Base-by-base conservation (phyloP, 2,888 invertebrate species). In the Drosophila birchii region DNA sequence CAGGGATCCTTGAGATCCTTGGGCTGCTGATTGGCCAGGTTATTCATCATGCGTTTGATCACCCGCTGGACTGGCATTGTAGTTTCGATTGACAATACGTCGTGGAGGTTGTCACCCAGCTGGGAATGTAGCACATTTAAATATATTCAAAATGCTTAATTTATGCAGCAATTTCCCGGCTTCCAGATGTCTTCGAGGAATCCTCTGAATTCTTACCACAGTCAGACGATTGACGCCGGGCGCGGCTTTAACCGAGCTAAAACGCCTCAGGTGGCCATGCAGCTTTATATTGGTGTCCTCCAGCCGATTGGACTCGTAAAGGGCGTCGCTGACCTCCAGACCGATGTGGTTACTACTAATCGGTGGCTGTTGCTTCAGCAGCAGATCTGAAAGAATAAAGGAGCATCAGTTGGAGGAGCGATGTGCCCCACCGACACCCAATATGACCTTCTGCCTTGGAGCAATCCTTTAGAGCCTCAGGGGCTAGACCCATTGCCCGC, bases 281-380 rank as follows among this genome's bases (percentile, higher is more conserved):
- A 91, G 55, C 9, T 78, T 75, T 9, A 81, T 75, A 59, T 91
- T 88, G 34, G 81, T 63, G n/a, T 88, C 76, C 75, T 92, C 91
- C 49, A 92, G 86, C 7, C 78, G 75, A 59, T 91, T 92, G 6
- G 88, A 77, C 43, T 92, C 89, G 56, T 91, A 90, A 0, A 91
- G 64, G 0, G 86, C 84, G 74, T 91, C 87, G 60, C 86, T 89
- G 6, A 90, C 81, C 75, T 91, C 90, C 62, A 92, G 51, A 18
- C 88, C 86, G 12, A 86, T 75, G 1, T 85, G 80, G 0, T 84
- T 39, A 34, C 53, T 34, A 1, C n/a, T 54, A 4, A 20, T 9
- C 2, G 39, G 11, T 0, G 59, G 58, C 14, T 18, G 2, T 0
- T 70, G 23, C 18, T 8, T 29, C 16, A 1, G n/a, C 8, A 76